Base-by-base conservation (phyloP, 2,888 invertebrate genomes). In the Beris chalybata region DNA sequence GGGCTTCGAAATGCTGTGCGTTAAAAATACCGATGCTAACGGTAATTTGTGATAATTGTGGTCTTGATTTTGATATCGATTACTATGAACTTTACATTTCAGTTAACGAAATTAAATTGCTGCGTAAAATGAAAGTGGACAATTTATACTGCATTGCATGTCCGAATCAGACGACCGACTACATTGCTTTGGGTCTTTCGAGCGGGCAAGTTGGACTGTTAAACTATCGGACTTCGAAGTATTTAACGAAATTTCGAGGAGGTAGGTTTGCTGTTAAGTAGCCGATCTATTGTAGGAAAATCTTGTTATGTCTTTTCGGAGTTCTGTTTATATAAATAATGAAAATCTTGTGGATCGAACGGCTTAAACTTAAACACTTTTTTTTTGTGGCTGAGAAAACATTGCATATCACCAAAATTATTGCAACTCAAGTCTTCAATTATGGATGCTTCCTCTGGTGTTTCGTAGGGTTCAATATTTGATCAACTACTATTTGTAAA, bases 171-270 rank as follows among this genome's bases (percentile, higher is more conserved):
- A 70, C 73, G 0, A n/a, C 69, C 38, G 77, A 78, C 53, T 77
- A 78, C 56, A 75, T 80, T 67, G 80, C 79, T 0, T 70, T 79
- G 6, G 80, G 80, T 5, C 72, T 77, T 43, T 74, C 77, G 0
- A 79, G 75, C 69, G 80, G 80, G 0, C 73, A 73, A 30, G 74
- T 79, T 0, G 76, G 75, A 48, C 52, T 78, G 3, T 74, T 78
- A 15, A 77, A 80, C 53, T 78, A 77, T 53, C 75, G 74, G 22
- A 75, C 72, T 3, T 72, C 74, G 0, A 74, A 77, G 55, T 70
- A 75, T 56, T 70, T 76, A 9, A 54, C 38, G 7, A 75, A 76
- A 31, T 80, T 77, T 67, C 74, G 75, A 5, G 73, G 78, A 52
- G 75, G 76, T 75, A 70, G 69, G 45, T 38, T 6, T 15, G 38